phyloP scores from a whole-genome alignment of 2,797 vertebrate genomes.

The Channa striata region DNA sequence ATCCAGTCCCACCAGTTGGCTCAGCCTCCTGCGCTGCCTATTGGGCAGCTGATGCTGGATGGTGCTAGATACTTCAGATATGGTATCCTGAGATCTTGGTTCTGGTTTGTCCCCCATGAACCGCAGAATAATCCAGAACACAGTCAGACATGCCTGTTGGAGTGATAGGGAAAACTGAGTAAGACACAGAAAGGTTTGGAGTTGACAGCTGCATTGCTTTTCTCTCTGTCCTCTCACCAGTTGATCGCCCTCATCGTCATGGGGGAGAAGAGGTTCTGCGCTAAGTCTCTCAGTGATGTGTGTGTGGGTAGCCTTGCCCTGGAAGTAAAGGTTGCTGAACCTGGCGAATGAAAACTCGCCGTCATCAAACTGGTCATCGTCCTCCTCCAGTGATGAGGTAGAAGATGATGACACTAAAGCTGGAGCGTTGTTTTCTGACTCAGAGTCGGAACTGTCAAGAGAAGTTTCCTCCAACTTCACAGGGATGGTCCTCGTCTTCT shows the following conservation, averaged over 20 bases:
- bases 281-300: slow-evolving; percentile 84
- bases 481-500: slow-evolving; percentile 11
- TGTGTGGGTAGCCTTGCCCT: slow-evolving; percentile 73
- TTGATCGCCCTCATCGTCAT: slow-evolving; percentile 89
- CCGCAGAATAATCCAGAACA: slow-evolving; percentile 92
- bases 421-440: neutral
- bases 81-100: slow-evolving; percentile 70
- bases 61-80: slow-evolving; percentile 45
- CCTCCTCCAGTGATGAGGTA: slow-evolving; percentile 54
- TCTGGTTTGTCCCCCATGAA: slow-evolving; percentile 96
- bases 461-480: slow-evolving; percentile 27
- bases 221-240: slow-evolving; percentile 79
- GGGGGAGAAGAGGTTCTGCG: slow-evolving; percentile 88
- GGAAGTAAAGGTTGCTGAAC: slow-evolving; percentile 91
- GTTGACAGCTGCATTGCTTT: neutral
- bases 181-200: neutral
- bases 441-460: neutral
- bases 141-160: slow-evolving; percentile 87
- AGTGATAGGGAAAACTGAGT: neutral
- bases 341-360: slow-evolving; percentile 89
- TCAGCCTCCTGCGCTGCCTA: slow-evolving; percentile 76
- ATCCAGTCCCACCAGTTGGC: slow-evolving; percentile 82
- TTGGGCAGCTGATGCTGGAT: slow-evolving; percentile 34
- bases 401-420: neutral
- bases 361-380: slow-evolving; percentile 64